These are phyloP conservation scores for Microctenopoma steveboyesi DNA, from an alignment of 2,797 vertebrate species.

Conservation along the genomic window DNA sequence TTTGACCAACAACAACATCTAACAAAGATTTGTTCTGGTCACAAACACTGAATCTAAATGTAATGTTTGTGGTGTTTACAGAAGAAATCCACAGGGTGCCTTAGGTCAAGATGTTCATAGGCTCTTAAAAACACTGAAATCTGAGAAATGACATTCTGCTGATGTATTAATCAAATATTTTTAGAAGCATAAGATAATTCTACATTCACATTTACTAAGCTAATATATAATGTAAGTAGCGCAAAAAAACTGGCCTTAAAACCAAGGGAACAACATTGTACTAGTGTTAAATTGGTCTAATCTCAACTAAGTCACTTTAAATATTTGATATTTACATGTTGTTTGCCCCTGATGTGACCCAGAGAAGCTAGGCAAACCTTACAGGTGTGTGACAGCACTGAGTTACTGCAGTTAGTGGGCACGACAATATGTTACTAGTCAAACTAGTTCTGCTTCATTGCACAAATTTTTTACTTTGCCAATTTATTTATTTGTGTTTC, in stretches of 20 bases:
- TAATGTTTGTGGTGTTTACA: neutral
- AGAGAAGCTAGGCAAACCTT: slow-evolving; percentile 27
- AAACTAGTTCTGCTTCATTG: slow-evolving; percentile 69
- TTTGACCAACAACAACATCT: neutral
- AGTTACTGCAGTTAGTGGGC: slow-evolving; percentile 21
- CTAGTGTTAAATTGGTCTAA: slow-evolving; percentile 4
- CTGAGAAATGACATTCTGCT: neutral
- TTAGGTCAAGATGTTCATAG: neutral
- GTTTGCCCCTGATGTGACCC: slow-evolving; percentile 22
- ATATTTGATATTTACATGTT: slow-evolving; percentile 15
- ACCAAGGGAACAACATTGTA: neutral
- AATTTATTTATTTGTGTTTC: slow-evolving; percentile 25
- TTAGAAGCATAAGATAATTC: neutral
- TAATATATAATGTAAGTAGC: too few relatives aligned
- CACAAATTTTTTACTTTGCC: slow-evolving; percentile 60
- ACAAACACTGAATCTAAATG: too few relatives aligned
- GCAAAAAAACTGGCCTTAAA: neutral
- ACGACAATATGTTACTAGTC: slow-evolving; percentile 34
- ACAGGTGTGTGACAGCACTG: too few relatives aligned
- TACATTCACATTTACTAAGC: too few relatives aligned
- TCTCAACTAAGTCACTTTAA: slow-evolving; percentile 1
- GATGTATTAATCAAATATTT: neutral
- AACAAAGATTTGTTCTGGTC: neutral
- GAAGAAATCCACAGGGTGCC: neutral
- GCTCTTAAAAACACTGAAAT: neutral